Percentiles rank a stretch among this genome's conserved stretches.
phyloP scores from a whole-genome alignment of 2,797 vertebrate genomes.

The Streptopelia turtur region DNA sequence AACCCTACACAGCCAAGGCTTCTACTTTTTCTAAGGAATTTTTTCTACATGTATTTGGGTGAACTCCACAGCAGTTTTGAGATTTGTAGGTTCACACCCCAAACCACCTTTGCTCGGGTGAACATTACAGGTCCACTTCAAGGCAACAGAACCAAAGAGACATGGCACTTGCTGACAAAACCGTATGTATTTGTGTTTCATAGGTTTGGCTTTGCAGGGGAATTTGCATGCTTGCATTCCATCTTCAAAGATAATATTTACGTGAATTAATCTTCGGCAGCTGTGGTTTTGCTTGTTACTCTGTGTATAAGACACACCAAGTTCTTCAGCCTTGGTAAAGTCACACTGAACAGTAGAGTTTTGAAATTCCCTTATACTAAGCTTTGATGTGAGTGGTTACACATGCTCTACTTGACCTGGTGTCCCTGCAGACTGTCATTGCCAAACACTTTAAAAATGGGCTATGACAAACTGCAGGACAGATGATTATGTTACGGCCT shows the following conservation, averaged over 20 bases:
- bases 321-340: neutral
- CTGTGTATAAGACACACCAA: neutral
- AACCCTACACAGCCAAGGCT: neutral
- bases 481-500: neutral
- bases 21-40: neutral
- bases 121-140: too few relatives aligned
- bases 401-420: too few relatives aligned
- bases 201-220: neutral
- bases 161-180: fast-evolving
- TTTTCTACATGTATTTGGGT: neutral
- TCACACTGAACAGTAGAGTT: fast-evolving
- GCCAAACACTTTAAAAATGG: neutral
- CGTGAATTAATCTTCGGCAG: neutral
- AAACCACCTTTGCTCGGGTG: neutral
- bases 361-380: neutral
- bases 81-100: neutral
- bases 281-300: neutral
- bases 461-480: neutral
- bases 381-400: neutral
- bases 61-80: neutral
- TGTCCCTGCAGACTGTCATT: too few relatives aligned
- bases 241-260: neutral
- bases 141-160: neutral
- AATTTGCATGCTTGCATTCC: too few relatives aligned
- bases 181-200: fast-evolving